These are phyloP conservation scores for Bergia puertoricense DNA, from an alignment of 92 coral and sea anemone species.

Conservation along the genomic window DNA sequence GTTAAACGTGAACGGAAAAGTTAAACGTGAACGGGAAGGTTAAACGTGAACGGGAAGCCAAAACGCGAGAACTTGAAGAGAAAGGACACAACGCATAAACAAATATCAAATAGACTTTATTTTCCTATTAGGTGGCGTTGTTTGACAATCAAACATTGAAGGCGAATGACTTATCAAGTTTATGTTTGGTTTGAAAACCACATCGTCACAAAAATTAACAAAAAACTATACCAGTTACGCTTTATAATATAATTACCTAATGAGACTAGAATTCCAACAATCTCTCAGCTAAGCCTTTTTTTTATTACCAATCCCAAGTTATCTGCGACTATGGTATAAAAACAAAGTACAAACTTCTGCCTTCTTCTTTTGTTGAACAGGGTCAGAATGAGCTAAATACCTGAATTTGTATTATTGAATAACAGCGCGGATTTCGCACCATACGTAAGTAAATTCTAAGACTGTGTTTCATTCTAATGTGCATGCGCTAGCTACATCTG, in stretches of 20 bases:
- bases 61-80: not conserved
- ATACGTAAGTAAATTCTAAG: conserved; percentile 43
- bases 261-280: conserved; percentile 1
- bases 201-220: conserved; percentile 26
- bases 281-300: conserved; percentile 6
- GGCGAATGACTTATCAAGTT: conserved; percentile 20
- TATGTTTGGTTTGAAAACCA: conserved; percentile 27
- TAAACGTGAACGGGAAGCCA: not conserved
- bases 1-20: too few relatives aligned
- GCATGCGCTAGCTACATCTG: conserved; percentile 35
- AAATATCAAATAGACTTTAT: conserved; percentile 41
- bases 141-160: conserved; percentile 31
- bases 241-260: conserved; percentile 35
- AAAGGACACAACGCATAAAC: not conserved
- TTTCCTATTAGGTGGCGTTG: conserved; percentile 22
- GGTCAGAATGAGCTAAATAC: conserved; percentile 32
- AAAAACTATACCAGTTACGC: conserved; percentile 39
- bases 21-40: too few relatives aligned
- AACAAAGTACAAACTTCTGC: conserved; percentile 21
- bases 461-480: conserved; percentile 30
- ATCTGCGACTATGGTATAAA: conserved; percentile 28
- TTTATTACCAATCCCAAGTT: conserved; percentile 27
- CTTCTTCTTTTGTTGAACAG: not conserved
- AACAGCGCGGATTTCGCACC: conserved; percentile 25
- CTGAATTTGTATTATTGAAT: conserved; percentile 34